Conservation (phyloP, 2,113 vertebrate species). For the Illadopsis cleaveri region DNA sequence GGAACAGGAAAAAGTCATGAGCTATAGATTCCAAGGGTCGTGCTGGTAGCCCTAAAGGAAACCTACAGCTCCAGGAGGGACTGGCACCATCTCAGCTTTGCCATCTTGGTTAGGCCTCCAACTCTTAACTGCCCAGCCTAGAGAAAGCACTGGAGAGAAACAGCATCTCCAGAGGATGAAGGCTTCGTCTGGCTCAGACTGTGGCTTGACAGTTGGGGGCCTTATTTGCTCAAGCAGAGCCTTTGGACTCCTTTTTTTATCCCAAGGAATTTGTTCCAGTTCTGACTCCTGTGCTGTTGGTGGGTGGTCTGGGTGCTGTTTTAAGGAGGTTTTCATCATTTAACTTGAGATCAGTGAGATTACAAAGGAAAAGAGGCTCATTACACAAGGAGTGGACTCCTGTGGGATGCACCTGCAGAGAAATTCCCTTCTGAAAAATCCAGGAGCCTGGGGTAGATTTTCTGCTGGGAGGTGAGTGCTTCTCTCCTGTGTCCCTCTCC, state of each 20-base stretch:
- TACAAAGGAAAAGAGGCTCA: neutral
- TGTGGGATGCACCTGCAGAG: fast-evolving
- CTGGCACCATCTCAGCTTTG: neutral
- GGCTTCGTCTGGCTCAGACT: neutral
- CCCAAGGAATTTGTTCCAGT: neutral
- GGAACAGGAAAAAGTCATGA: neutral
- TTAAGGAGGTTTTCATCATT: neutral
- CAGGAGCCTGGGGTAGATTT: neutral
- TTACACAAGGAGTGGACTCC: neutral
- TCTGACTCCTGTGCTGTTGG: neutral
- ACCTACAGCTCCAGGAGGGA: neutral
- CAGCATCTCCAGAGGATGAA: neutral
- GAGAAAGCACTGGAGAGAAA: neutral
- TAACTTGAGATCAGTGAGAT: neutral
- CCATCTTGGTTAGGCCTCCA: neutral
- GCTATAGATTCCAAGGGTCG: neutral
- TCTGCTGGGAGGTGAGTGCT: neutral
- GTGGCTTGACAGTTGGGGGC: neutral
- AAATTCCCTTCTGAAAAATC: neutral
- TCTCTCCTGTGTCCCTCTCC: neutral
- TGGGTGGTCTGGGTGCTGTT: neutral
- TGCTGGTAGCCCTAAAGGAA: neutral
- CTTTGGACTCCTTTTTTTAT: neutral
- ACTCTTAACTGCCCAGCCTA: neutral
- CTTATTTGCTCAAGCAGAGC: neutral